Base-by-base conservation (phyloP, 2,888 invertebrate genomes). In the Pemphredon lugubris region DNA sequence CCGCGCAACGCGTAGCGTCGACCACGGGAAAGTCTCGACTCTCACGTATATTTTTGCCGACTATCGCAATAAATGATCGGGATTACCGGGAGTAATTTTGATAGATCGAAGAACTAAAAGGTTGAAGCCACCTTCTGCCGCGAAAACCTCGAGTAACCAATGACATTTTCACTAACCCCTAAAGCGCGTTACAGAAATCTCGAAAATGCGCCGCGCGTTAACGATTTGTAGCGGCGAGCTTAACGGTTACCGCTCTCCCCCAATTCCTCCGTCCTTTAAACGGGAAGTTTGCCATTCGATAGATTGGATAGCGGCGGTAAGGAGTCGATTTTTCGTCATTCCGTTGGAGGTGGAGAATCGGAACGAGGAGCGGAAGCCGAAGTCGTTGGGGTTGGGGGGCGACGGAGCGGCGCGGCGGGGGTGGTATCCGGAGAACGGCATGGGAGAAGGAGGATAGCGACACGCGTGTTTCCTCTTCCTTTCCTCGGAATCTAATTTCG, bases 401-500 rank as follows among this genome's bases (percentile, higher is more conserved):
- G 7, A 45, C 34, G 5, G n/a, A 30, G 48, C 1, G 34, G 18
- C 5, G 4, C 7, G 37, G 14, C n/a, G 34, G 16, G 40, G 11
- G 34, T 1, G 26, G 34, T 13, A 20, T 5, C 18, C 2, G 47
- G 16, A 18, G 54, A 26, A 13, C 9, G 30, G 18, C n/a, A n/a
- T 14, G 26, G 23, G 18, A 21, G 26, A 39, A 55, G 44, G 53
- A 54, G 73, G 66, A 59, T 55, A 21, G 67, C 54, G 67, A 55
- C 61, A 72, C 51, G 69, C 73, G 79, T 78, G 76, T 83, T 80
- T 79, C 80, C 79, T 79, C 68, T 65, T 65, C 78, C 81, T 78
- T 79, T 77, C 71, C 79, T 68, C 72, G 81, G 83, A 84, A 85
- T 84, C 83, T 85, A 85, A 85, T 85, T 85, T 84, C 79, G 77